Evolutionary conservation across 1,140 invertebrate species (phyloP), one percentile per base, ranked within the genome.

Genomic region (Platyura marginata): DNA sequence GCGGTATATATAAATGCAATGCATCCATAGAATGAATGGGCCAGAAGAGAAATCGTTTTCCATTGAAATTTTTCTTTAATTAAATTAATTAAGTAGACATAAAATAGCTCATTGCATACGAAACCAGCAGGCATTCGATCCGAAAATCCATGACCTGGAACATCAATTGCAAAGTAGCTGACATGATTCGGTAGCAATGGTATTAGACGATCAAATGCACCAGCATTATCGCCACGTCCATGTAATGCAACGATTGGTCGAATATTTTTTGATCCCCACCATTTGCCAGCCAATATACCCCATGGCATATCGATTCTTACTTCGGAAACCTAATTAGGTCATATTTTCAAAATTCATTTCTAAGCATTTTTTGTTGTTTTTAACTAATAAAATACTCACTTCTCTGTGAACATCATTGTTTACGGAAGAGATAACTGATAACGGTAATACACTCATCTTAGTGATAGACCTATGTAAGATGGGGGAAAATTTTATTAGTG

Each of bases 171-270:
- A n/a, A 81, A 50, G 43, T 76, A 62, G 10, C 69, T 62, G 3
- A 67, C 48, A 47, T 74, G 56, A 21, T 63, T 51, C 16, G 62
- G 57, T 20, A 81, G 48, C 15, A 71, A 51, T 20, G 73, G 71
- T 20, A 70, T 67, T 16, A 81, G 49, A 4, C 60, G 56, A 56
- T 81, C 75, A 64, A 78, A 81, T 1, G 71, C 69, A 13, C 69
- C 74, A 29, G 74, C 72, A 55, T 79, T 81, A 49, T 76, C 74
- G 56, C 72, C 66, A 75, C 75, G 79, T 1, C 79, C 79, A 55
- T 82, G 79, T 13, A 81, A 43, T 0, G 69, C 66, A 15, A 81
- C 48, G 23, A 81, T 68, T 2, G 77, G 77, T 38, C 65, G 57
- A 10, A 62, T 59, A 37, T 70, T 53, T 19, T 59, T 55, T n/a